Base-by-base conservation (phyloP, 2,888 invertebrate genomes). In the Oithona nana region DNA sequence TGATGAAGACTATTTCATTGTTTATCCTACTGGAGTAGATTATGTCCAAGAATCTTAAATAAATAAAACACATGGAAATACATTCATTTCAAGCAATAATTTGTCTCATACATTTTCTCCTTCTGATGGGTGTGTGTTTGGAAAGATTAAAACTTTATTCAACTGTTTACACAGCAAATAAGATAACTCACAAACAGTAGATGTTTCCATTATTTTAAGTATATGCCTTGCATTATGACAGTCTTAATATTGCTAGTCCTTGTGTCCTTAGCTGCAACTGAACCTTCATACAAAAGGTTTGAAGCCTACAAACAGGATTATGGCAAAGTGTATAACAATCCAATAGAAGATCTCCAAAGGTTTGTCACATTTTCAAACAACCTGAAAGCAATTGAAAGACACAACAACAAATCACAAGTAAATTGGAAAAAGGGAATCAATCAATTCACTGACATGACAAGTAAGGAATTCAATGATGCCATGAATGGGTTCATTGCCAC, bases 401-500 rank as follows among this genome's bases (percentile, higher is more conserved):
- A n/a, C n/a, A n/a, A 60, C 31, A 60, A 60, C 50, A 4, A n/a
- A n/a, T 28, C 29, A 24, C n/a, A 20, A 22, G 26, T 28, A 16
- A 26, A 20, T 11, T 60, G 50, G 48, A 60, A 24, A 6, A 50
- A 50, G 28, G 48, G 24, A 20, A 50, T 60, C 24, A 50, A 22
- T 20, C 22, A 60, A 50, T 60, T 60, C 31, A 50, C 60, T 24
- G 60, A 60, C 51, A 24, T 60, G 60, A 60, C 60, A 6, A 16
- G 31, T 8, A 31, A 39, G 22, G 30, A 57, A 11, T 57, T 57
- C n/a, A 28, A 22, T 20, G n/a, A n/a, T 3, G n/a, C n/a, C 28
- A n/a, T 6, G 20, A 22, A 4, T n/a, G 57, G 57, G 31, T 57
- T 22, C 11, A 31, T 57, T 6, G 31, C 28, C 26, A 26, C 22